These are phyloP conservation scores for Pteronura brasiliensis DNA, from an alignment of 2,113 vertebrate species.

Conservation along the genomic window DNA sequence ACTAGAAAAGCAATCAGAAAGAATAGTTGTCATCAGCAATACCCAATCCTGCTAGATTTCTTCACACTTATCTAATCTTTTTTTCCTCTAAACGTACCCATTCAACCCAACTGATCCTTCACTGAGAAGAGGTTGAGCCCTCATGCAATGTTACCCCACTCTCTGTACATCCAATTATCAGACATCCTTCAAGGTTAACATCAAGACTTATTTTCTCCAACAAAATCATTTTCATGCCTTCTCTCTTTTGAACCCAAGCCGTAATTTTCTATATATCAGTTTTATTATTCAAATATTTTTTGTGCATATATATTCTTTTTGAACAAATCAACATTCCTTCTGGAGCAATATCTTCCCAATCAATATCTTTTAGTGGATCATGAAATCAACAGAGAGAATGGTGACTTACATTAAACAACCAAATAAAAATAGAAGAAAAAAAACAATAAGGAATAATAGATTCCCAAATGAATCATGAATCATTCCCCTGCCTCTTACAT, in stretches of 20 bases:
- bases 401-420: neutral
- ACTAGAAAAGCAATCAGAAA: neutral
- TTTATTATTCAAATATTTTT: neutral
- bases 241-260: neutral
- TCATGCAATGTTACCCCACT: neutral
- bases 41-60: neutral
- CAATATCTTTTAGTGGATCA: neutral
- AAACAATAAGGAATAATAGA: neutral
- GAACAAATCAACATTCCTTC: neutral
- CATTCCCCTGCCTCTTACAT: neutral
- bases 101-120: neutral
- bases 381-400: neutral
- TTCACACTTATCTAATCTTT: neutral
- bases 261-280: neutral
- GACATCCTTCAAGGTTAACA: neutral
- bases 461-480: neutral
- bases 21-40: neutral
- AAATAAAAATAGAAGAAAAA: slow-evolving; percentile 5
- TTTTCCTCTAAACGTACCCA: neutral
- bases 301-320: neutral
- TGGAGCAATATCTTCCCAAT: neutral
- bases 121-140: neutral
- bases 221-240: neutral
- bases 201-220: neutral
- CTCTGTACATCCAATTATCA: neutral